Percentiles rank a stretch among this genome's conserved stretches.
phyloP scores from a whole-genome alignment of 2,888 invertebrate genomes.

The Orchestes rusci region DNA sequence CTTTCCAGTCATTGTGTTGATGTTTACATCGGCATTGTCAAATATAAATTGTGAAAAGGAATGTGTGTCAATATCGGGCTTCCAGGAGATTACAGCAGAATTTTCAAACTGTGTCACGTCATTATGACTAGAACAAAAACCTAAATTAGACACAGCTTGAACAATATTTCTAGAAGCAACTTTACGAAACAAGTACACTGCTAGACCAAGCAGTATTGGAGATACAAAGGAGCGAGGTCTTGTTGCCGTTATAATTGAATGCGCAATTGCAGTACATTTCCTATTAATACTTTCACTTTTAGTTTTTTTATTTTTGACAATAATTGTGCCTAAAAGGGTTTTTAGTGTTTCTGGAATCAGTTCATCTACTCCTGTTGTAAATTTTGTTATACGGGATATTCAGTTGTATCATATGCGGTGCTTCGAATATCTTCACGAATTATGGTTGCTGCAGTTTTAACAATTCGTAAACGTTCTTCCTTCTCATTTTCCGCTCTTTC shows the following conservation, averaged over 20 bases:
- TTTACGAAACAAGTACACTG: neutral
- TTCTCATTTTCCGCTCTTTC: neutral
- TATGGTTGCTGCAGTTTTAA: conserved; percentile 2
- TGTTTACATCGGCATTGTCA: neutral
- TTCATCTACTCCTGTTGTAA: neutral
- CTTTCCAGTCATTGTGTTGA: neutral
- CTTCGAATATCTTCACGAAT: neutral
- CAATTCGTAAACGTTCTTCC: conserved; percentile 3
- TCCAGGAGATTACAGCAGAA: neutral
- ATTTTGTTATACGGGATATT: neutral
- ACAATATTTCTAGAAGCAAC: neutral
- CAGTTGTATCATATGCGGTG: neutral
- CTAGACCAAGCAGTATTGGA: neutral
- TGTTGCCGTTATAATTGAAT: neutral
- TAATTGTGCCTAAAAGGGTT: neutral
- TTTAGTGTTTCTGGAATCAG: neutral
- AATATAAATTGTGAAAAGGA: neutral
- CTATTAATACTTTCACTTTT: neutral
- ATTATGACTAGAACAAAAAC: neutral
- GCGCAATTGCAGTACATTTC: neutral
- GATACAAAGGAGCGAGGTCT: neutral
- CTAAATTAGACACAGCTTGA: neutral
- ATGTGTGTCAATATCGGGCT: neutral
- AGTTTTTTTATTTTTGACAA: neutral
- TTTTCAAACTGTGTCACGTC: neutral